phyloP scores from a whole-genome alignment of 2,888 invertebrate species.

The Noctua janthe region DNA sequence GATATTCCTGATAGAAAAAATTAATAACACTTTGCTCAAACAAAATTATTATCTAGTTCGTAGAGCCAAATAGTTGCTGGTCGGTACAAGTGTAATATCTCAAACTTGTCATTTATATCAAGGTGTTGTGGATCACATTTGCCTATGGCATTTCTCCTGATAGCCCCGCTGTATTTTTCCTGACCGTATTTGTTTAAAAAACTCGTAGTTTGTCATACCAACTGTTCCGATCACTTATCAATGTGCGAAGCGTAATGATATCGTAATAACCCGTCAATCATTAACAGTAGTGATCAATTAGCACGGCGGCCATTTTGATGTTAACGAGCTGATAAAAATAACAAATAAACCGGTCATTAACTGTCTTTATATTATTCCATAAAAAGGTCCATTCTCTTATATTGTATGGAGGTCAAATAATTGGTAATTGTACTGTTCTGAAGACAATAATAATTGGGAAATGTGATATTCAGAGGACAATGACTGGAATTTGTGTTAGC shows the following conservation, averaged over 20 bases:
- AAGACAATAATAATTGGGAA: neutral
- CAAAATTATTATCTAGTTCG: too few relatives aligned
- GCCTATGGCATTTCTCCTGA: too few relatives aligned
- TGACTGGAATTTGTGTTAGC: neutral
- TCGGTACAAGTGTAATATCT: too few relatives aligned
- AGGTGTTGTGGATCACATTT: too few relatives aligned
- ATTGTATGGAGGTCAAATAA: slow-evolving; percentile 5
- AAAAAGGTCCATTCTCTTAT: slow-evolving; percentile 11
- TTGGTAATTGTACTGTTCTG: slow-evolving; percentile 3
- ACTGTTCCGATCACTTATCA: neutral
- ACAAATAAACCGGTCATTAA: slow-evolving; percentile 24
- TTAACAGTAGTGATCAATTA: slow-evolving; percentile 41
- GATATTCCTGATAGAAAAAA: too few relatives aligned
- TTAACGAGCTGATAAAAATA: slow-evolving; percentile 42
- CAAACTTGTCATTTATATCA: too few relatives aligned
- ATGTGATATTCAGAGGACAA: neutral
- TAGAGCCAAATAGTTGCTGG: too few relatives aligned
- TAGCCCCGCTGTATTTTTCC: too few relatives aligned
- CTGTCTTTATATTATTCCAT: slow-evolving; percentile 14
- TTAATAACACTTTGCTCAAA: too few relatives aligned
- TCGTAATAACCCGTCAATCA: slow-evolving; percentile 19
- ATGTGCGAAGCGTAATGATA: neutral
- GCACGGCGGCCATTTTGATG: slow-evolving; percentile 46
- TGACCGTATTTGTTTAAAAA: neutral
- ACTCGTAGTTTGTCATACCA: neutral